Conservation (phyloP, 1,140 invertebrate species). For the Trichogramma pretiosum region DNA sequence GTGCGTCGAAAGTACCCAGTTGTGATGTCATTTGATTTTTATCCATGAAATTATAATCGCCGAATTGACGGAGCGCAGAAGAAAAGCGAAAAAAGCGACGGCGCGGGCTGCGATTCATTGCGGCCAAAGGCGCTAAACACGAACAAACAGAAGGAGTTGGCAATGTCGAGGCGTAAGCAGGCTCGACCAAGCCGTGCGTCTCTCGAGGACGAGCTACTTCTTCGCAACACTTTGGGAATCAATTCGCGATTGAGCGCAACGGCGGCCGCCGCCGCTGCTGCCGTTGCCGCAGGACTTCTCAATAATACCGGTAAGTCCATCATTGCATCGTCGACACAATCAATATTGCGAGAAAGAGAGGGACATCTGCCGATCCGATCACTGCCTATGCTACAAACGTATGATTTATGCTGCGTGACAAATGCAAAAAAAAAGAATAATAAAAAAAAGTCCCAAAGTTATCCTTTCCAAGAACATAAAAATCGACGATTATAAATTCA, state of each 20-base stretch:
- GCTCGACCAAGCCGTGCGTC: slow-evolving; percentile 45
- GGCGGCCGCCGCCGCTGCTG: too few species aligned
- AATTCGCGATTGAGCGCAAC: slow-evolving; percentile 29
- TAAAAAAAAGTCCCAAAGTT: too few species aligned
- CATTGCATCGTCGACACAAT: neutral
- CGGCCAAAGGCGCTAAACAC: slow-evolving; percentile 16
- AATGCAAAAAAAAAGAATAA: neutral
- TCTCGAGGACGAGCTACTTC: slow-evolving; percentile 45
- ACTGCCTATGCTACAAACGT: too few species aligned
- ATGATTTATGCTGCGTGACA: too few species aligned
- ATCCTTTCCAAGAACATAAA: too few species aligned
- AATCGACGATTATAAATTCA: too few species aligned
- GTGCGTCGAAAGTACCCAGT: too few species aligned
- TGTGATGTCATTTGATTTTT: too few species aligned
- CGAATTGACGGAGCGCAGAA: slow-evolving; percentile 20
- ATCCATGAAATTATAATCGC: too few species aligned
- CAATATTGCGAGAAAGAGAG: neutral
- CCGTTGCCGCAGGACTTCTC: slow-evolving; percentile 25
- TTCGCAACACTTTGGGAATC: slow-evolving; percentile 34
- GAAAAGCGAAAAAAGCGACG: slow-evolving; percentile 3
- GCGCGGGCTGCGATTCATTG: neutral
- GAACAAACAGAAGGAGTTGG: slow-evolving; percentile 25
- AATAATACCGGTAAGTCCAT: slow-evolving; percentile 36
- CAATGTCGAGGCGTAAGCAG: slow-evolving; percentile 46
- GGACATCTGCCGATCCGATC: too few species aligned